Percentiles rank a stretch among this genome's conserved stretches.
These are phyloP conservation scores for Drosophila fuyamai DNA, from an alignment of 1,140 invertebrate species.

Conservation along the genomic window DNA sequence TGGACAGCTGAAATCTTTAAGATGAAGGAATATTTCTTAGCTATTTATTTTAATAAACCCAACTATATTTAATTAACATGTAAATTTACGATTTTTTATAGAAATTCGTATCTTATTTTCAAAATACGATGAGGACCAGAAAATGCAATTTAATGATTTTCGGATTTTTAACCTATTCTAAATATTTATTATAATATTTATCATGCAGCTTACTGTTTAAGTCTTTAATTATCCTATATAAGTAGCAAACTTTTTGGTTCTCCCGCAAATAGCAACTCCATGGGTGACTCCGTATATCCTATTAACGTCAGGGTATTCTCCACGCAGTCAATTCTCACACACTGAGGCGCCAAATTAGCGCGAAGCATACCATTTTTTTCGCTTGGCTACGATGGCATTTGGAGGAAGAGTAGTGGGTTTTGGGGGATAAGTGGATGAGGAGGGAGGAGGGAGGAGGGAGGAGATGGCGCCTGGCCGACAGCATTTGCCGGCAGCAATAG, in stretches of 20 bases:
- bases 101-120: too few relatives aligned
- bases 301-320: slow-evolving; percentile 22
- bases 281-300: background rate
- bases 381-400: slow-evolving; percentile 29
- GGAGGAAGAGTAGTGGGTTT: background rate
- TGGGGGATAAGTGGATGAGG: background rate
- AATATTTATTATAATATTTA: background rate
- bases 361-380: slow-evolving; percentile 34
- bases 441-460: background rate
- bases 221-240: too few relatives aligned
- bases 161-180: too few relatives aligned
- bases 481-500: slow-evolving; percentile 72
- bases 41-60: too few relatives aligned
- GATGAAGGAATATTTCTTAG: too few relatives aligned
- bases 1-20: too few relatives aligned
- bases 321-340: slow-evolving; percentile 68
- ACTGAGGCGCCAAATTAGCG: slow-evolving; percentile 78
- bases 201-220: too few relatives aligned
- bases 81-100: too few relatives aligned
- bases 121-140: too few relatives aligned
- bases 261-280: background rate
- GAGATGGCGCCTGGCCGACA: slow-evolving; percentile 39
- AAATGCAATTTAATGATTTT: too few relatives aligned
- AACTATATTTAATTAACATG: too few relatives aligned
- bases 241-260: too few relatives aligned